Evolutionary conservation across 2,888 invertebrate species (phyloP), one percentile per base, ranked within the genome.

Genomic region (Carabus problematicus): DNA sequence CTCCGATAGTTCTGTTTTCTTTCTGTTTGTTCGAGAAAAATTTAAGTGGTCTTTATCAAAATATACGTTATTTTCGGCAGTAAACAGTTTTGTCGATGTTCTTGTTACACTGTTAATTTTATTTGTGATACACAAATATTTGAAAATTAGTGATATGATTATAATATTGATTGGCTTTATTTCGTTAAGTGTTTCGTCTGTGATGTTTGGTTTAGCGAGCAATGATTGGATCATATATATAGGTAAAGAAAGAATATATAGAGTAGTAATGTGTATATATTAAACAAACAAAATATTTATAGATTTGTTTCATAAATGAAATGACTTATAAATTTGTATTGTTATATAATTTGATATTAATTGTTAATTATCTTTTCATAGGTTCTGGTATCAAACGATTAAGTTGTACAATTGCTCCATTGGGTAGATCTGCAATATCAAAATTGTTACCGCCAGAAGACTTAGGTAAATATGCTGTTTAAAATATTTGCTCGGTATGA

Each of bases 401-500:
- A 18, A 62, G 62, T 45, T 12, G 62, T 47, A 47, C 52, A 7
- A 69, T 62, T 47, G 61, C 55, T 54, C 69, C 69, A 11, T 55
- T 69, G 42, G 56, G 55, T 18, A 61, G 69, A 69, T 61, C 69
- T 11, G 69, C 69, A 14, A 69, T 69, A 8, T 69, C 69, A 3
- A 62, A 16, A 47, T 16, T 69, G 29, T 47, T 69, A 39, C 69
- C 69, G 14, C 69, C 69, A 18, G 69, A 62, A 41, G 69, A 69
- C 56, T 61, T 69, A 69, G 69, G 69, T 69, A 54, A 43, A 3
- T 42, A 45, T 45, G 7, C 45, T 2, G 7, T 11, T 45, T 45
- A 12, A 7, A 45, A 45, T 4, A 45, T 45, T 45, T 12, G 7
- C 14, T 45, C 7, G 2, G 45, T 16, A 54, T 54, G 1, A 18